Base-by-base conservation (phyloP, 2,113 vertebrate genomes). In the Nibea albiflora region DNA sequence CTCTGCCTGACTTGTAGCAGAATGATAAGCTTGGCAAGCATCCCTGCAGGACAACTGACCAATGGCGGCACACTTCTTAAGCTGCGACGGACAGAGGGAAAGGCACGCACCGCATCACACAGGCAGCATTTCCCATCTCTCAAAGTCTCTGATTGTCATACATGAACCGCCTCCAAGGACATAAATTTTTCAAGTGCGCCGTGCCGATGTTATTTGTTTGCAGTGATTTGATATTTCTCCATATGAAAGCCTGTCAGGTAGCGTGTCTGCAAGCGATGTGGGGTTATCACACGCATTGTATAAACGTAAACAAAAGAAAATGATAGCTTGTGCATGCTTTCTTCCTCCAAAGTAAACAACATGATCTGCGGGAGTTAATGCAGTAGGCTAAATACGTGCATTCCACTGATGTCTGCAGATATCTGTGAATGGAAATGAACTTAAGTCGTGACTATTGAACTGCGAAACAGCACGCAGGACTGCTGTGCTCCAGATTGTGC, bases 21-120 rank as follows among this genome's bases (percentile, higher is more conserved):
- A 44, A 79, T 28, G 84, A 86, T 91, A 87, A 88, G 90, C 81
- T 79, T 78, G 81, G 75, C 80, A 66, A 83, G 77, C 78, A 39
- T 86, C 89, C 81, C 91, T 83, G 85, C 88, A 87, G 89, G 91
- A 89, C 89, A 82, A 53, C 88, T 90, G 93, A 88, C 91, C 91
- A 83, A 80, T 71, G 61, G 67, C 17, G 28, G 73, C 80, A 53
- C 76, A 46, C 42, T 66, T 85, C 74, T 64, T 76, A 74, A 82
- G 81, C 80, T 80, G 78, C 57, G 78, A 79, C 60, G 39, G 72
- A 76, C 63, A 24, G 66, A 53, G 53, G 46, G 35, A 4, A 42
- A 35, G 39, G 71, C 80, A 79, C 19, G 22, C 42, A 46, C 20
- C 5, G 5, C 66, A 85, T 74, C 84, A 73, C 68, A 60, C 70